A percentile compares a stretch with the other conserved stretches of the same genome.
phyloP scores from a whole-genome alignment of 2,888 invertebrate species.

The Drosophila demipolita region DNA sequence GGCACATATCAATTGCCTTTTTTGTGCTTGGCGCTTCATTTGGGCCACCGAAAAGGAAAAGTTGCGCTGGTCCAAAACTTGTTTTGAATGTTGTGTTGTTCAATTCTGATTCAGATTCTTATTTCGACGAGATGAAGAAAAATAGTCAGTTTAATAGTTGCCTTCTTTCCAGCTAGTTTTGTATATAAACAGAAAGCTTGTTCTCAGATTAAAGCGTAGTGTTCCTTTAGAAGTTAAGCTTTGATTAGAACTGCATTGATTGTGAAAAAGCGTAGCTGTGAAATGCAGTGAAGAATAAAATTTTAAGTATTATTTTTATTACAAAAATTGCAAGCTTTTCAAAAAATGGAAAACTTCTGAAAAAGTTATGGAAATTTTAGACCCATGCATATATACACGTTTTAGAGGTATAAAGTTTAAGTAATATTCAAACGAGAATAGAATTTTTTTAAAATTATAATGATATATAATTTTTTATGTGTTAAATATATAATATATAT shows the following conservation, averaged over 20 bases:
- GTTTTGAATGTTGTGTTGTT: slow-evolving; percentile 32
- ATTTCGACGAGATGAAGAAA: neutral
- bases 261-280: neutral
- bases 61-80: slow-evolving; percentile 47
- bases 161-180: neutral
- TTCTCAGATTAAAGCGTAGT: neutral
- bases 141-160: neutral
- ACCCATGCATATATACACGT: neutral
- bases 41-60: slow-evolving; percentile 58
- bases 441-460: neutral
- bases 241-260: neutral
- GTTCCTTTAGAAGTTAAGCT: neutral
- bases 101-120: slow-evolving; percentile 14
- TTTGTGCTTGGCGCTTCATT: slow-evolving; percentile 41
- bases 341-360: neutral
- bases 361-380: neutral
- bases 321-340: neutral
- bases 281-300: neutral
- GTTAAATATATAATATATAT: neutral
- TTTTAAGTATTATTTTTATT: neutral
- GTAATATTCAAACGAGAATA: neutral
- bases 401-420: no score
- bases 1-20: slow-evolving; percentile 29
- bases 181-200: neutral
- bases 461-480: neutral